Base-by-base conservation (phyloP, 2,113 vertebrate species). In the Trematocara stigmaticum region DNA sequence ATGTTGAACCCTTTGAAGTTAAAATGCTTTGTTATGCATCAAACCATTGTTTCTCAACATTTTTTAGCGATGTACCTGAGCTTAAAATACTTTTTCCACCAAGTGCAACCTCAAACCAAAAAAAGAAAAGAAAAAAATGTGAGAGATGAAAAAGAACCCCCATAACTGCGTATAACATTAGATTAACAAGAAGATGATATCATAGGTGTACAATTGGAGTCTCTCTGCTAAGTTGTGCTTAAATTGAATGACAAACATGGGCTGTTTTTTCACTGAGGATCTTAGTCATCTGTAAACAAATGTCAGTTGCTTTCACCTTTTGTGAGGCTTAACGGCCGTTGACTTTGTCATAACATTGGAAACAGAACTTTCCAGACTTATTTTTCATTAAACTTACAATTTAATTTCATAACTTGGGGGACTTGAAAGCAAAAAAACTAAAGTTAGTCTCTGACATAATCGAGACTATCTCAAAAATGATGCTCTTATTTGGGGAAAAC, bases 141-240 rank as follows among this genome's bases (percentile, higher is more conserved):
- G 23, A 7, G 15, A 31, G 10, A 34, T 10, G 69, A 49, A 76
- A 76, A 49, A 29, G 26, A 76, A 31, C 23, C 4, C 42, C 42
- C 26, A 31, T 18, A 47, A 74, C 40, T 18, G 40, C 2, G 2
- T 47, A 29, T 7, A 1, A 74, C 42, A 49, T 18, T 47, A 0
- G 5, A 49, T 18, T 47, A 26, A 69, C 38, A 42, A 69, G 64
- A 42, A 69, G 2, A 47, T 12, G 9, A 18, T 29, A 31, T 49
- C 8, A 5, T 31, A 49, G 42, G 0, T 31, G 6, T 29, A 49
- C 26, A 31, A n/a, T 29, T 0, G 0, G 40, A 49, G 26, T 49
- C 9, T 49, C 26, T 49, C 23, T 31, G 6, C 7, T 47, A 47
- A 45, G 13, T 29, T 47, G 40, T 16, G 9, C 23, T 49, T 31